Percentiles rank a stretch among this genome's conserved stretches.
phyloP scores from a whole-genome alignment of 2,888 invertebrate genomes.

The Euplexia lucipara region DNA sequence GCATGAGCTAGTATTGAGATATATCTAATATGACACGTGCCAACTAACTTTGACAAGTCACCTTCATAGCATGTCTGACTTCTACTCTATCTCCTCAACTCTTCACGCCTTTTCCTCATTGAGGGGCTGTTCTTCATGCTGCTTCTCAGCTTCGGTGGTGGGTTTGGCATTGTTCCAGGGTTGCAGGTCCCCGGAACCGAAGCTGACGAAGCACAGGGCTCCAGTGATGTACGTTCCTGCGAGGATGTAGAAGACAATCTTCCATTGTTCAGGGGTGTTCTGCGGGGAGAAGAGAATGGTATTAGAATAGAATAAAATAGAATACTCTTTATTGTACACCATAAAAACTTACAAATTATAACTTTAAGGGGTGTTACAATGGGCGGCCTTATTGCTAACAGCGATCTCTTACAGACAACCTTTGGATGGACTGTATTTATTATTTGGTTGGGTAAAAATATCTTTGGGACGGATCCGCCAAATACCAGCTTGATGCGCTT shows the following conservation, averaged over 20 bases:
- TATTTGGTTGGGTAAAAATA: too few relatives aligned
- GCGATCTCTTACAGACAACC: too few relatives aligned
- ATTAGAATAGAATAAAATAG: neutral
- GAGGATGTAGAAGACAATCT: constrained; percentile 95
- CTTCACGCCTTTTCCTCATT: constrained; percentile 81
- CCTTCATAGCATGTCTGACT: constrained; percentile 48
- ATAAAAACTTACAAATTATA: too few relatives aligned
- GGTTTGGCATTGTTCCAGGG: constrained; percentile 80
- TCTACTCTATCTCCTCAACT: neutral
- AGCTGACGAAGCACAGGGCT: constrained; percentile 91
- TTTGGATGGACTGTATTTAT: too few relatives aligned
- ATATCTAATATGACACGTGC: too few relatives aligned
- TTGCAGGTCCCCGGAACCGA: constrained; percentile 93
- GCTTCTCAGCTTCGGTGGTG: constrained; percentile 60
- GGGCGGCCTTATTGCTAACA: too few relatives aligned
- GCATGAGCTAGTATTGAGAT: too few relatives aligned
- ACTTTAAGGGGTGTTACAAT: too few relatives aligned
- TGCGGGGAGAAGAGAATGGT: constrained; percentile 66
- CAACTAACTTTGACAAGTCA: constrained; percentile 2
- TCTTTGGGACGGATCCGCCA: too few relatives aligned
- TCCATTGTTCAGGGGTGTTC: constrained; percentile 95
- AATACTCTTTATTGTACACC: too few relatives aligned
- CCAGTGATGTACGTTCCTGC: constrained; percentile 93
- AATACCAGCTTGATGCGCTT: too few relatives aligned
- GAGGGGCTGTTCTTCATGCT: constrained; percentile 81